Percentiles rank a stretch among this genome's conserved stretches.
Conservation (phyloP, 2,888 invertebrate genomes). For the Idaea biselata region DNA sequence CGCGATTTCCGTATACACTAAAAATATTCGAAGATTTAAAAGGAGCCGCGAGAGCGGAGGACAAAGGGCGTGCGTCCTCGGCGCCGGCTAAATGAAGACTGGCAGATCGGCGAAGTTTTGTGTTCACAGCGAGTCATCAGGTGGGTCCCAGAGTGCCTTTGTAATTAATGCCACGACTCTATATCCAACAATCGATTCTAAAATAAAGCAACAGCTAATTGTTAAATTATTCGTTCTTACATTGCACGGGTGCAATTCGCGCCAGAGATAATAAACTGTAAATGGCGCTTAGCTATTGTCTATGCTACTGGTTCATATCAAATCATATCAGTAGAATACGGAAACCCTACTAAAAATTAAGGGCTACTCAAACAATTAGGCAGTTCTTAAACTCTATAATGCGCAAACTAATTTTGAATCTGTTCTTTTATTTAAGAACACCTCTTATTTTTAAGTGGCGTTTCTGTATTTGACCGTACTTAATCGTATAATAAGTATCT, state of each 20-base stretch:
- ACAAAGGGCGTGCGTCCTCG: slow-evolving; percentile 64
- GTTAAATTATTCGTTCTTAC: not conserved
- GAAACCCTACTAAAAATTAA: too few species aligned
- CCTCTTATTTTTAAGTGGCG: too few species aligned
- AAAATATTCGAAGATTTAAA: slow-evolving; percentile 64
- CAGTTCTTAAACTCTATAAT: too few species aligned
- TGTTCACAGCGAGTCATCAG: slow-evolving; percentile 48
- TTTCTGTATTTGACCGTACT: too few species aligned
- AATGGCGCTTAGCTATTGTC: too few species aligned
- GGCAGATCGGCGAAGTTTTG: slow-evolving; percentile 32
- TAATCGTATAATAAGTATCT: too few species aligned
- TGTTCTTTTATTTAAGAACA: too few species aligned
- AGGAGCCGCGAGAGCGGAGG: slow-evolving; percentile 41
- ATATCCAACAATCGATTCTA: not conserved
- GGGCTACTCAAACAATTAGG: too few species aligned
- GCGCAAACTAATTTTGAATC: too few species aligned
- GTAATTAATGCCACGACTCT: slow-evolving; percentile 48
- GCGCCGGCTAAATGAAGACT: slow-evolving; percentile 59
- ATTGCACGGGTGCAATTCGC: not conserved
- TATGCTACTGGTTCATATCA: too few species aligned
- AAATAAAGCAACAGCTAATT: not conserved
- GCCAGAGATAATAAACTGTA: not conserved
- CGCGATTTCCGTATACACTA: slow-evolving; percentile 60
- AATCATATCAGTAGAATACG: too few species aligned
- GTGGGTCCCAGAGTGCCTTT: slow-evolving; percentile 41